phyloP scores from a whole-genome alignment of 2,113 vertebrate species.

The Electrona antarctica region DNA sequence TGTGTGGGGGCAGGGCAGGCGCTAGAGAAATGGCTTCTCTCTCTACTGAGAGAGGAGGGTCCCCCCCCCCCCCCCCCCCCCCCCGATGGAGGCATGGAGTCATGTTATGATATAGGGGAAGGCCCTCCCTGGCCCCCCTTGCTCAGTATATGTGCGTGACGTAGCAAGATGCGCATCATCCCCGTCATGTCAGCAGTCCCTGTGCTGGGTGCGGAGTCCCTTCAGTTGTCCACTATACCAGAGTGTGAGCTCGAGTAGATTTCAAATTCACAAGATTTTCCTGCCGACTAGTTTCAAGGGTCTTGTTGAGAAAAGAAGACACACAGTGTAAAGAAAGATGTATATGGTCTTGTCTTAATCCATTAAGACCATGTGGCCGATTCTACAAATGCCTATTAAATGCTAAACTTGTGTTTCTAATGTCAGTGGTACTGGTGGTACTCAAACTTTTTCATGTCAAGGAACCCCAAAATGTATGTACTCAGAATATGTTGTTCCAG shows the following conservation, averaged over 20 bases:
- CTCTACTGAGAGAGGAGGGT: too few species aligned
- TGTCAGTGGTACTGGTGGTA: too few species aligned
- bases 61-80: too few species aligned
- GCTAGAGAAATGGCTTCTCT: too few species aligned
- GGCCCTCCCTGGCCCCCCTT: slow-evolving; percentile 39
- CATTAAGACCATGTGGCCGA: too few species aligned
- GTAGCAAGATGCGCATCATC: slow-evolving; percentile 25
- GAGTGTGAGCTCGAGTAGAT: slow-evolving; percentile 50
- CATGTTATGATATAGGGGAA: slow-evolving; percentile 48
- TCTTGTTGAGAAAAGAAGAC: slow-evolving; percentile 6
- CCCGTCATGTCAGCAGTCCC: slow-evolving; percentile 50
- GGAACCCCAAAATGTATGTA: too few species aligned
- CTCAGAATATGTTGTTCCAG: too few species aligned
- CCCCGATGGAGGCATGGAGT: slow-evolving; percentile 15
- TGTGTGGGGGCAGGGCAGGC: slow-evolving; percentile 61
- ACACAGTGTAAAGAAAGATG: slow-evolving; percentile 18
- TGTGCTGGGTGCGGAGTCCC: slow-evolving; percentile 34
- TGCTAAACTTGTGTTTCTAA: too few species aligned
- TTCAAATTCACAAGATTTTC: slow-evolving; percentile 48
- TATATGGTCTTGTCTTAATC: background rate
- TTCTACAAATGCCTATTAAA: too few species aligned
- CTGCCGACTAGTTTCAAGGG: slow-evolving; percentile 19
- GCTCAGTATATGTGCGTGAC: too few species aligned
- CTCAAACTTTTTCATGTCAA: too few species aligned
- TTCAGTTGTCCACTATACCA: slow-evolving; percentile 41